phyloP scores from a whole-genome alignment of 2,888 invertebrate genomes.

The Caprella mutica region DNA sequence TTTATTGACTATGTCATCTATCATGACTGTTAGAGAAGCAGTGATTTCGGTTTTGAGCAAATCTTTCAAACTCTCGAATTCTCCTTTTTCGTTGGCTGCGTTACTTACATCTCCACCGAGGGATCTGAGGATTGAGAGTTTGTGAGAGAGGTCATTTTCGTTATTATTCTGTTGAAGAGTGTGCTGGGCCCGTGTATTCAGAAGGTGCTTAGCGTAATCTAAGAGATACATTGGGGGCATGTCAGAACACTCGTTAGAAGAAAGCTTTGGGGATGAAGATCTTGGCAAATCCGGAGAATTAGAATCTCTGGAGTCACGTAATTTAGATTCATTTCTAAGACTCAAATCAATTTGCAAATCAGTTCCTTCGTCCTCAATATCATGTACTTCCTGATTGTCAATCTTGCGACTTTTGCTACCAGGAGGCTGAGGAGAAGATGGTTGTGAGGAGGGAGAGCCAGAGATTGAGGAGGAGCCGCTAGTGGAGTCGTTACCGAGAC shows the following conservation, averaged over 20 bases:
- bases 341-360: slow-evolving; percentile 34
- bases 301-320: slow-evolving; percentile 27
- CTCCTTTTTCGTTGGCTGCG: slow-evolving; percentile 44
- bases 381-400: slow-evolving; percentile 49
- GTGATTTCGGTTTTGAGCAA: slow-evolving; percentile 81
- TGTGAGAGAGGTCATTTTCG: slow-evolving; percentile 28
- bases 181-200: slow-evolving; percentile 24
- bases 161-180: slow-evolving; percentile 24
- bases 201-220: slow-evolving; percentile 32
- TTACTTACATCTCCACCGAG: slow-evolving; percentile 4
- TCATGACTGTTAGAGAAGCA: slow-evolving; percentile 65
- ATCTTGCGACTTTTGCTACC: slow-evolving; percentile 52
- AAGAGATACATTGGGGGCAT: slow-evolving; percentile 37
- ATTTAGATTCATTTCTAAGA: slow-evolving; percentile 3
- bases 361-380: slow-evolving; percentile 44
- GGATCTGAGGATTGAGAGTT: slow-evolving; percentile 27
- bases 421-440: slow-evolving; percentile 43
- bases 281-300: slow-evolving; percentile 41
- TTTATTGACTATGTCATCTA: slow-evolving; percentile 65
- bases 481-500: slow-evolving; percentile 39
- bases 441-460: slow-evolving; percentile 37
- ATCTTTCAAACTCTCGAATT: slow-evolving; percentile 79
- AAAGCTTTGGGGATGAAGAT: slow-evolving; percentile 70
- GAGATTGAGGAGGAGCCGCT: slow-evolving; percentile 5
- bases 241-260: slow-evolving; percentile 47